Conservation (phyloP, 2,888 invertebrate genomes). For the Melieria omissa region DNA sequence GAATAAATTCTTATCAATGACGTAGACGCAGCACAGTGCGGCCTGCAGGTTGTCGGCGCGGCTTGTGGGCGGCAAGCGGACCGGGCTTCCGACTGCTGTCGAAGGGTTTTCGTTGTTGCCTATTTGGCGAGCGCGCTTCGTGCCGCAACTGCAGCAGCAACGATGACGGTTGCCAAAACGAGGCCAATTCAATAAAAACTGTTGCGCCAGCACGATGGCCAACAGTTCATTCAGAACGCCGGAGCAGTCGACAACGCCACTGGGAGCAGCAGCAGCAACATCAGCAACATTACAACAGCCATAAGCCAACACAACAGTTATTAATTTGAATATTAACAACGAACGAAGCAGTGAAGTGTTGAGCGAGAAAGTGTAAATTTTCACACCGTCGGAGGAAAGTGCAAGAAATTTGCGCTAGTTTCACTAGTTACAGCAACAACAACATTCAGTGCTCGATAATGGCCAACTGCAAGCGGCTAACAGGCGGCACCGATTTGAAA, state of each 20-base stretch:
- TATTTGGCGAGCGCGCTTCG: constrained; percentile 26
- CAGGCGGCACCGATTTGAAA: not conserved
- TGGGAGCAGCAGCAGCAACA: constrained; percentile 12
- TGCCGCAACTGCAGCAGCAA: constrained; percentile 16
- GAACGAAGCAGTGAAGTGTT: no score
- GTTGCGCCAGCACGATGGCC: constrained; percentile 55
- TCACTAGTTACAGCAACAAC: not conserved
- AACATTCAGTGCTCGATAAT: no score
- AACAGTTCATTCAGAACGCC: constrained; percentile 64
- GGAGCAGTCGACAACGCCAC: constrained; percentile 52
- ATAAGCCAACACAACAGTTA: no score
- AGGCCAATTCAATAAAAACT: constrained; percentile 62
- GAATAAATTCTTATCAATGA: constrained; percentile 46
- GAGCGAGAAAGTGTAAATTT: not conserved
- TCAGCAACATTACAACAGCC: not conserved
- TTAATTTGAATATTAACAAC: no score
- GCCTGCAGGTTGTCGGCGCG: not conserved
- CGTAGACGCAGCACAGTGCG: constrained; percentile 39
- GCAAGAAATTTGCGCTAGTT: not conserved
- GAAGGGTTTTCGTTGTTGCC: not conserved
- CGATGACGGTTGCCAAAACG: constrained; percentile 43
- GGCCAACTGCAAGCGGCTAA: no score
- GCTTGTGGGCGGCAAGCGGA: no score
- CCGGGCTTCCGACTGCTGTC: no score
- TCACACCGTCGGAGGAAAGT: not conserved